A percentile compares a stretch with the other conserved stretches of the same genome.
These are phyloP conservation scores for Phodopus roborovskii DNA, from an alignment of 2,113 vertebrate species.

Conservation along the genomic window DNA sequence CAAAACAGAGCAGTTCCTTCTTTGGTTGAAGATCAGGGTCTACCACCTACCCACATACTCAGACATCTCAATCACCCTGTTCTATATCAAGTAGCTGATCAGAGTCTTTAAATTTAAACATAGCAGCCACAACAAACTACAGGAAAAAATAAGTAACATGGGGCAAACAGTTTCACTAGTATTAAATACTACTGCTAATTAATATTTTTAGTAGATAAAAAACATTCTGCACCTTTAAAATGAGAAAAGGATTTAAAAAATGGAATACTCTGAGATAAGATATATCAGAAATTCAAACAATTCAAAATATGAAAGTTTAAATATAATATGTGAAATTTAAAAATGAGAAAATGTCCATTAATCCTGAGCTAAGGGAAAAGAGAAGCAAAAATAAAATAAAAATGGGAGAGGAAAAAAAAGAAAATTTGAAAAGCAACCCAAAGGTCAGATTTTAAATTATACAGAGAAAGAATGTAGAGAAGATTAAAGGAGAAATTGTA, in stretches of 20 bases:
- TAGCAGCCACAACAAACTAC: neutral
- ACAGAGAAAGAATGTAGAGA: neutral
- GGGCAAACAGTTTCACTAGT: neutral
- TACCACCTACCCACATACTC: neutral
- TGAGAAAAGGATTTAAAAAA: slow-evolving; percentile 3
- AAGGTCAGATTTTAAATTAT: neutral
- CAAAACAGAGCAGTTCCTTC: neutral
- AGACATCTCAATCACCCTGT: neutral
- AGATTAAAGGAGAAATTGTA: neutral
- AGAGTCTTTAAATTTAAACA: neutral
- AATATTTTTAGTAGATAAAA: slow-evolving; percentile 33
- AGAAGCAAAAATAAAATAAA: neutral
- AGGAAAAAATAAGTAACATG: neutral
- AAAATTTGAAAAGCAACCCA: slow-evolving; percentile 15
- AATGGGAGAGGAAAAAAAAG: neutral
- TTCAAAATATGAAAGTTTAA: neutral
- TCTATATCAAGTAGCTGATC: neutral
- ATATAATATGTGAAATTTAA: neutral
- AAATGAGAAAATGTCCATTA: slow-evolving; percentile 22
- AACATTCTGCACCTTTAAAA: slow-evolving; percentile 6
- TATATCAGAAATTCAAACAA: neutral
- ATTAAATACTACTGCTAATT: neutral
- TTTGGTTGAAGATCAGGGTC: neutral
- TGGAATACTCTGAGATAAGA: neutral
- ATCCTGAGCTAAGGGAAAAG: neutral